phyloP scores from a whole-genome alignment of 2,888 invertebrate genomes.

The Patella caerulea region DNA sequence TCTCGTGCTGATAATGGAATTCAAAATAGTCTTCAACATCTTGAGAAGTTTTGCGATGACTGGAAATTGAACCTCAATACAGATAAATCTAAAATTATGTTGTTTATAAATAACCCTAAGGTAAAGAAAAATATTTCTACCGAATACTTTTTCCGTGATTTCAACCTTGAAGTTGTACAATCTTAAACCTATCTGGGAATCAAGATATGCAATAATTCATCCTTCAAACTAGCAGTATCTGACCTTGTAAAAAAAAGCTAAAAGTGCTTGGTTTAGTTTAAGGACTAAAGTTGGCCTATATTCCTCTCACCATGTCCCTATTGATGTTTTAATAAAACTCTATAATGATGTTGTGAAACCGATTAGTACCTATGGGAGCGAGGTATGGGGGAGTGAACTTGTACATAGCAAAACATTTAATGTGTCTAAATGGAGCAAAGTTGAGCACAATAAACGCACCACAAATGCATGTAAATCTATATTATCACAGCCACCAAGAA shows the following conservation, averaged over 20 bases:
- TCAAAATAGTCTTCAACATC: background rate
- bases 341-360: background rate
- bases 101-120: background rate
- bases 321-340: background rate
- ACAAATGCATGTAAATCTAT: too few species aligned
- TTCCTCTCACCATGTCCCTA: background rate
- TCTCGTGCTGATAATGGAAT: background rate
- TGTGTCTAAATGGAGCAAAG: background rate
- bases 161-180: background rate
- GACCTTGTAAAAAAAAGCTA: background rate
- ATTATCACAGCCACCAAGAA: too few species aligned
- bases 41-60: background rate
- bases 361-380: background rate
- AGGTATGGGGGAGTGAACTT: background rate
- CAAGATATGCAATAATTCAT: background rate
- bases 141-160: background rate
- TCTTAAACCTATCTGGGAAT: background rate
- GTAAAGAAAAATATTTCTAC: background rate
- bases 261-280: background rate
- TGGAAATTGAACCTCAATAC: background rate
- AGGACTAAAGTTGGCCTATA: background rate
- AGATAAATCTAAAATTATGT: background rate
- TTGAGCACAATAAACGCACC: too few species aligned
- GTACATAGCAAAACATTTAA: background rate
- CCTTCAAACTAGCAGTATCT: background rate